Evolutionary conservation across 2,888 invertebrate species (phyloP), one percentile per base, ranked within the genome.

Genomic region (Cryptocephalus moraei): DNA sequence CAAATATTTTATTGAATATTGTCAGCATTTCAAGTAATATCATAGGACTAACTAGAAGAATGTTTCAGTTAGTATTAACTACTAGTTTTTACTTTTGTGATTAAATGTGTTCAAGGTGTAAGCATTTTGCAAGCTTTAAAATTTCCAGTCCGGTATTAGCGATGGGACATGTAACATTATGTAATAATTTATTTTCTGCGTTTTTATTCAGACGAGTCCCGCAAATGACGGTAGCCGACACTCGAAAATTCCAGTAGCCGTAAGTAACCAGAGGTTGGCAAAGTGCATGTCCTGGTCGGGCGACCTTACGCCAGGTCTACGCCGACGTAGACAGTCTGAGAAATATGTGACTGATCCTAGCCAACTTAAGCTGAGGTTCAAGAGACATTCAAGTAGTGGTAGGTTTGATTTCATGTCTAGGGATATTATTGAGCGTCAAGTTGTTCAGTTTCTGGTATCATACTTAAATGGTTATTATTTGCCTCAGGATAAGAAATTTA

Each of bases 291-390:
- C 83, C 33, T 82, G 84, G 85, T 79, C 81, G 48, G 76, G 77
- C 61, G 71, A 71, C 48, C 56, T 71, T 51, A 81, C 81, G 1
- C 81, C 82, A 63, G 87, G 86, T 39, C 72, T 91, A 36, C 77
- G 90, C 13, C 77, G 91, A 33, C 82, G 88, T 58, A 81, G 86
- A 58, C 81, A 82, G 39, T 74, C 75, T 48, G 90, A 90, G 53
- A 91, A 91, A 72, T 91, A 91, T 72, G 86, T 90, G 31, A 82
- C 84, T 32, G 91, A 91, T 73, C 85, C 86, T 51, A 81, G 86
- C 51, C 88, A 91, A 66, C 73, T 90, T 60, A 86, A 87, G 71
- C 76, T 90, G 61, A 77, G 86, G 51, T 89, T 89, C 74, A 82
- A 84, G 62, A 74, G 89, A 56, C 84, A 70, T 56, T 70, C 70